Conservation (phyloP, 1,140 invertebrate species). For the Pantala flavescens region DNA sequence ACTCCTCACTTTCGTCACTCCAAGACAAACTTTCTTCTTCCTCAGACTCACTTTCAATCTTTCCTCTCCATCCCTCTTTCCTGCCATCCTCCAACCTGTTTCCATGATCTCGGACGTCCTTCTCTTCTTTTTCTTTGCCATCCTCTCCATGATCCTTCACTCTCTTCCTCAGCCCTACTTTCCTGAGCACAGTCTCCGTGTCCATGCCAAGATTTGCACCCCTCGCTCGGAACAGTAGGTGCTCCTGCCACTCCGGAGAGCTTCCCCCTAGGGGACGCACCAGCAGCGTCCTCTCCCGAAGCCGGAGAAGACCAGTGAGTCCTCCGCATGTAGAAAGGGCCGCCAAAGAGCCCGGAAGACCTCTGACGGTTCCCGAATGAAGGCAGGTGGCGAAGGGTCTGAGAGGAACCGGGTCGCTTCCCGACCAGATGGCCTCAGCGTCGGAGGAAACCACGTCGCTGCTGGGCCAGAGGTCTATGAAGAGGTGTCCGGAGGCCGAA, state of each 20-base stretch:
- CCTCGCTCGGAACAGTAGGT: neutral
- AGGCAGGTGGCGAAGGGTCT: neutral
- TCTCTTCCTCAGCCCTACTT: neutral
- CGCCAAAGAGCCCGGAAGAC: conserved; percentile 17
- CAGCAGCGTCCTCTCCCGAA: conserved; percentile 16
- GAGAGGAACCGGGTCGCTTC: neutral
- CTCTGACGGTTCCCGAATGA: neutral
- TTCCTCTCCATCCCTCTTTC: neutral
- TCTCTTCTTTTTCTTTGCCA: neutral
- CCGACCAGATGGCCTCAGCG: conserved; percentile 18
- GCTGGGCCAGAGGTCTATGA: conserved; percentile 17
- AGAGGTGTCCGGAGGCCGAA: neutral
- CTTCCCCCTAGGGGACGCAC: conserved; percentile 12
- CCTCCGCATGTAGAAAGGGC: conserved; percentile 20
- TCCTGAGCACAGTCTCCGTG: neutral
- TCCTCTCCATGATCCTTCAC: neutral
- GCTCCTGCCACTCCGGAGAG: neutral
- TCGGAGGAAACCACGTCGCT: conserved; percentile 15
- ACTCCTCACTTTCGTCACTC: conserved; percentile 25
- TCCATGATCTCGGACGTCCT: neutral
- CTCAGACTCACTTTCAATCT: conserved; percentile 6
- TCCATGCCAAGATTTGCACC: neutral
- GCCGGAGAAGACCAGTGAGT: conserved; percentile 18
- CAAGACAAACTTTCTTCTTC: conserved; percentile 24
- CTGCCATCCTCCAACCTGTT: neutral